These are phyloP conservation scores for Drosophila affinis DNA, from an alignment of 2,888 invertebrate genomes.

Conservation along the genomic window DNA sequence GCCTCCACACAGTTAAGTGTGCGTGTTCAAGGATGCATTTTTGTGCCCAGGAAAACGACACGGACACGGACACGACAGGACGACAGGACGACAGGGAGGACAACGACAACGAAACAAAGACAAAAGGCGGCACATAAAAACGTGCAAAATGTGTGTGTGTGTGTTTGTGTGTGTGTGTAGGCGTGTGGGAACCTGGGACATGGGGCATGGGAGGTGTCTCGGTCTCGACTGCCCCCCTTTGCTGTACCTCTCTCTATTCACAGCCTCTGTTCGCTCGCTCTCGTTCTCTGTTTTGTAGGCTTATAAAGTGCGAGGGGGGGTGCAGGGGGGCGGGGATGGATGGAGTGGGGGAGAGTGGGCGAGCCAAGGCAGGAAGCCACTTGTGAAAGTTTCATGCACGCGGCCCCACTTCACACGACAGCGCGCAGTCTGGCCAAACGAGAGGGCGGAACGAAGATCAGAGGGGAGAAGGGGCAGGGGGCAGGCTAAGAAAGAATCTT, in stretches of 20 bases:
- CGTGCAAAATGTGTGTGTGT: slow-evolving; percentile 64
- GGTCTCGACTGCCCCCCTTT: slow-evolving; percentile 3
- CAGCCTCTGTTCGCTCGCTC: not conserved
- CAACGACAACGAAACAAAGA: slow-evolving; percentile 70
- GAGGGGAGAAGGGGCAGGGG: not conserved
- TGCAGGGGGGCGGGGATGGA: slow-evolving; percentile 7
- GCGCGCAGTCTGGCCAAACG: slow-evolving; percentile 27
- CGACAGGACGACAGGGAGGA: not conserved
- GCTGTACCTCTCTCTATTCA: slow-evolving; percentile 3
- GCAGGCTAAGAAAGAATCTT: slow-evolving; percentile 1
- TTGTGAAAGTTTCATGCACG: slow-evolving; percentile 80
- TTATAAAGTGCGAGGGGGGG: slow-evolving; percentile 69
- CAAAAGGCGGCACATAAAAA: slow-evolving; percentile 69
- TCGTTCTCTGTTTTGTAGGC: slow-evolving; percentile 45
- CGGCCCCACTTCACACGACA: slow-evolving; percentile 80
- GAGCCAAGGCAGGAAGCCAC: slow-evolving; percentile 75
- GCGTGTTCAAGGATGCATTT: slow-evolving; percentile 79
- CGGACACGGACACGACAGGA: slow-evolving; percentile 27
- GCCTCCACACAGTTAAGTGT: slow-evolving; percentile 72
- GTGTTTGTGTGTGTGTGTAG: slow-evolving; percentile 43
- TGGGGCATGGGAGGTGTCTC: slow-evolving; percentile 27
- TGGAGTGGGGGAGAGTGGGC: not conserved
- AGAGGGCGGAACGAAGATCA: too few species aligned
- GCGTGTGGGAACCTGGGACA: not conserved
- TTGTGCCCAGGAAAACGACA: slow-evolving; percentile 75